Base-by-base conservation (phyloP, 2,113 vertebrate genomes). In the Sporophila hypoxantha region DNA sequence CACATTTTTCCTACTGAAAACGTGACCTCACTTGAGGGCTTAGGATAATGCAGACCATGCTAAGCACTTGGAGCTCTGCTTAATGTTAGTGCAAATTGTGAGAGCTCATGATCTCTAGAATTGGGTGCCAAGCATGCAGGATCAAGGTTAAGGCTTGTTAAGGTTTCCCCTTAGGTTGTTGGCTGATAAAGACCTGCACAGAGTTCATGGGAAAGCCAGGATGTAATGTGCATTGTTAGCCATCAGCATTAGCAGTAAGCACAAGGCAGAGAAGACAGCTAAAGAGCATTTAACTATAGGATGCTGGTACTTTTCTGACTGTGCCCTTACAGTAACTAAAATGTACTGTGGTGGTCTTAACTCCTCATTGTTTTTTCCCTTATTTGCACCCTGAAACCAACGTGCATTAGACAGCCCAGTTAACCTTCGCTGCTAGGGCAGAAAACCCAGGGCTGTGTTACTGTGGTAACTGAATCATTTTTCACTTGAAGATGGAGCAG, bases 381-480 rank as follows among this genome's bases (percentile, higher is more conserved):
- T 93, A 80, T 89, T 96, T 2, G 16, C 90, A 84, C 87, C 87
- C 92, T 91, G 85, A 86, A 84, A 82, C 79, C 81, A 89, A 79
- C 60, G 64, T 8, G 55, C 85, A 65, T 91, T 87, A 95, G 93
- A 89, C 81, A 88, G 94, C 93, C 88, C 94, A 78, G 94, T 91
- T 95, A 96, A 96, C 96, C 96, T 97, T 96, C 18, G 1, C 88
- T 83, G 68, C 73, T 66, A 75, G 76, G 89, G 95, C 94, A 96
- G 6, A 61, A 89, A 93, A 88, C 76, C 32, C 27, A 46, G 93
- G 90, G 87, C 91, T 82, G 82, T 32, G 96, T 97, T 97, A 89
- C 97, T 96, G 69, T 97, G 97, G 97, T 95, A 97, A 97, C 96
- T 90, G 95, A 96, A 96, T 96, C 93, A 88, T 92, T 95, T 95